Evolutionary conservation across 2,888 invertebrate genomes (phyloP), one percentile per base, ranked within the genome.

Genomic region (Mythimna pallens): DNA sequence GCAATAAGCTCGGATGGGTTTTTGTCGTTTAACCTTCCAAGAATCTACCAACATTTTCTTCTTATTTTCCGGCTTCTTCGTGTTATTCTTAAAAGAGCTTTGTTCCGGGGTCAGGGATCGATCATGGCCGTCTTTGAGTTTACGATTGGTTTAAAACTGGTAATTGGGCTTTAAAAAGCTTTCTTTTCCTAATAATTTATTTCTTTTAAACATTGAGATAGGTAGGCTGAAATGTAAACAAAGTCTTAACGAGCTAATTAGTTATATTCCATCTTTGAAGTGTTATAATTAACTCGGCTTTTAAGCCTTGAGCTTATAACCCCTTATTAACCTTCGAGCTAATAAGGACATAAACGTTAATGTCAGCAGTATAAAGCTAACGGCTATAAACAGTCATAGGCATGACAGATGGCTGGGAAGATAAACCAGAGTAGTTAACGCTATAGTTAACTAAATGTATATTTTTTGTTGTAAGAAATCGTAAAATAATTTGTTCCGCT

Each of bases 61-160:
- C 57, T 78, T 72, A 77, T 77, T 77, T 78, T 63, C 78, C 57
- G 62, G 36, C 62, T 65, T 78, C 72, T 77, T 72, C 65, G 40
- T 77, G 65, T 77, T 77, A 63, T 77, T 78, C 57, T 78, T 58
- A 58, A 66, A 73, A 71, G 54, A 71, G 72, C 71, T 78, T 78
- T 77, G 57, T 78, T 78, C 78, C 62, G 65, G 40, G 36, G 54
- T 17, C n/a, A 54, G 30, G 59, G 65, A 61, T 72, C 65, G 72
- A 77, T 72, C 43, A 36, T 36, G 25, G n/a, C 36, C 66, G 22
- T 63, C 65, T 72, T 77, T 77, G 78, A 66, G 43, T 77, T 77
- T 63, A 78, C 62, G 65, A 63, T 77, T 77, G 77, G 52, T 78
- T 71, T 78, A 54, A 70, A 77, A 78, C 65, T 58, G 57, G 30